Conservation (phyloP, 2,113 vertebrate species). For the Azemiops feae region DNA sequence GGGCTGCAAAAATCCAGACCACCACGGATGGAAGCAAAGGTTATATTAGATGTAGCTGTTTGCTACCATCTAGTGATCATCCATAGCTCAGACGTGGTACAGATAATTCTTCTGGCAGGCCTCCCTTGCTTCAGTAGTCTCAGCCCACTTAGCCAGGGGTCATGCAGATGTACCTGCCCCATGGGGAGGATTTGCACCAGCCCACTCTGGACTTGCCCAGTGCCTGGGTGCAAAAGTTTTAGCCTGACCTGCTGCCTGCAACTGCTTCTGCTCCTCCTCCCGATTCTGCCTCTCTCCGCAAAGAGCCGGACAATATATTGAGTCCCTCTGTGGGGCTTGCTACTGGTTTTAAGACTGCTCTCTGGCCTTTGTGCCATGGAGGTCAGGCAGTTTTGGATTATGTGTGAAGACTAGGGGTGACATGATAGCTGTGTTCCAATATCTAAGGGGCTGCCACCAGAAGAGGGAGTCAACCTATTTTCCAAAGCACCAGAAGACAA, state of each 20-base stretch:
- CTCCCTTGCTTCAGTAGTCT: neutral
- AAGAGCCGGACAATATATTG: no score
- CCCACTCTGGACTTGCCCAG: neutral
- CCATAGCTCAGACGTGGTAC: neutral
- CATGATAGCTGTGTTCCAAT: no score
- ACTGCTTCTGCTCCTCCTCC: neutral
- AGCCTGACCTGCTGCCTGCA: neutral
- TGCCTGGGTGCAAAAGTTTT: neutral
- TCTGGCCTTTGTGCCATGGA: no score
- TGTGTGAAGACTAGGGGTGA: no score
- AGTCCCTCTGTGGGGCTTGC: no score
- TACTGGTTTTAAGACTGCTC: no score
- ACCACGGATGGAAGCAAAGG: neutral
- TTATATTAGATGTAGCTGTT: neutral
- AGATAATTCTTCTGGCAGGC: neutral
- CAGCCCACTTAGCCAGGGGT: neutral
- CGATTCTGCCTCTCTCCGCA: no score
- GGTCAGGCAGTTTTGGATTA: no score
- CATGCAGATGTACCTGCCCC: neutral
- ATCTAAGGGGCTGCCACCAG: no score
- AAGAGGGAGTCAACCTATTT: no score
- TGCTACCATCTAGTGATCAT: neutral
- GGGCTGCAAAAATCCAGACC: neutral
- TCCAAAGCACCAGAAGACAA: no score
- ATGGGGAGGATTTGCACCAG: neutral